phyloP scores from a whole-genome alignment of 2,888 invertebrate species.

The Ophonus ardosiacus region DNA sequence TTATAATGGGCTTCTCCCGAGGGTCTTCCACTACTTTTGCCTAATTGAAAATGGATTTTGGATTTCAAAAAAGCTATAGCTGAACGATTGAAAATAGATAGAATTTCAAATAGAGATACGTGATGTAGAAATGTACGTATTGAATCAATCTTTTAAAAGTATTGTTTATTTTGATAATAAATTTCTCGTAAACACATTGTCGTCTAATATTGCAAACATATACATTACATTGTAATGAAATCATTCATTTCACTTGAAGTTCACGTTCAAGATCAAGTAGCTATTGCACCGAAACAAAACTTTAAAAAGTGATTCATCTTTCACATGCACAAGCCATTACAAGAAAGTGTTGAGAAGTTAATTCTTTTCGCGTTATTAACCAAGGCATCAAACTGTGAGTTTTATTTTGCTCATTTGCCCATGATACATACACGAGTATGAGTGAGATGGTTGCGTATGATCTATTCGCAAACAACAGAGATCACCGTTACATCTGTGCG shows the following conservation, averaged over 20 bases:
- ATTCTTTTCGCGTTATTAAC: conserved; percentile 59
- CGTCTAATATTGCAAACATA: background rate
- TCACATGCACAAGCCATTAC: conserved; percentile 36
- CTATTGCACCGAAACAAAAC: conserved; percentile 11
- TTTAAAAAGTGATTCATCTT: conserved; percentile 42
- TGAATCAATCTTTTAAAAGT: background rate
- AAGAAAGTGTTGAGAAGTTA: conserved; percentile 60
- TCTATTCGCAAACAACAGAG: background rate
- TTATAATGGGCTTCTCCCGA: too few species aligned
- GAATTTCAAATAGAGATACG: too few species aligned
- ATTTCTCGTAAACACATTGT: background rate
- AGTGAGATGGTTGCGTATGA: background rate
- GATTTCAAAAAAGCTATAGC: too few species aligned
- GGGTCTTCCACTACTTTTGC: too few species aligned
- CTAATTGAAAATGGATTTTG: too few species aligned
- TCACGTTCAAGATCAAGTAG: conserved; percentile 3
- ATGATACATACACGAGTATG: background rate
- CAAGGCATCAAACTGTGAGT: conserved; percentile 55
- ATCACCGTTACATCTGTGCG: conserved; percentile 32
- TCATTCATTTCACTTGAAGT: background rate
- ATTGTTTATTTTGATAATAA: background rate
- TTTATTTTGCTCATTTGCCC: conserved; percentile 59
- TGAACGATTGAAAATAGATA: too few species aligned
- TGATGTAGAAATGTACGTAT: too few species aligned
- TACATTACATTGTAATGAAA: background rate